Evolutionary conservation across 2,797 vertebrate genomes (phyloP).

Genomic region (Cyprinodon diabolis): DNA sequence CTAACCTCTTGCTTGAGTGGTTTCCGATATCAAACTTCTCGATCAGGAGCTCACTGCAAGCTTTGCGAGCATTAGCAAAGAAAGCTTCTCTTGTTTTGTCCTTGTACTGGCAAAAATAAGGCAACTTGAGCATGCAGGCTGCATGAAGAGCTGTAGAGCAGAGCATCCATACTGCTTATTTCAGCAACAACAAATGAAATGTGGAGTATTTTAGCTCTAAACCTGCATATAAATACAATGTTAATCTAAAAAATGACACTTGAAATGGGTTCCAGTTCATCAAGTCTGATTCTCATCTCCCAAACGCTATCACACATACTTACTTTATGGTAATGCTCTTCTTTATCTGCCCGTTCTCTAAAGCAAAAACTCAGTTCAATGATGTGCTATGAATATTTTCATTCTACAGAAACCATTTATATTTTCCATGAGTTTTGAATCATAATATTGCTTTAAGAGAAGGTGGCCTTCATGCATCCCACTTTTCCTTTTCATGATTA

Average conservation of each 20-base stretch:
- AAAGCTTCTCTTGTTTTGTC: slow-evolving; percentile 15
- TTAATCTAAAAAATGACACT: neutral
- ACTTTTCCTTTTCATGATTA: neutral
- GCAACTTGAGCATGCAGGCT: slow-evolving; percentile 1
- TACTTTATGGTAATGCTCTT: slow-evolving; percentile 40
- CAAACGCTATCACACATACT: slow-evolving; percentile 27
- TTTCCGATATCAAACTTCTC: slow-evolving; percentile 37
- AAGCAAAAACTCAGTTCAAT: slow-evolving; percentile 2
- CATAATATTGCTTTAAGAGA: neutral
- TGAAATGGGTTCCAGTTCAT: slow-evolving; percentile 8
- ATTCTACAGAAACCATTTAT: neutral
- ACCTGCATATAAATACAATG: slow-evolving; percentile 18
- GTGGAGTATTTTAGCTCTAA: slow-evolving; percentile 8
- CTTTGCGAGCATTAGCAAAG: slow-evolving; percentile 14
- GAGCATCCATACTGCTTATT: slow-evolving; percentile 1
- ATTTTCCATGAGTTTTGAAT: slow-evolving; percentile 9
- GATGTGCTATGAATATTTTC: slow-evolving; percentile 10
- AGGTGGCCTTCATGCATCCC: neutral
- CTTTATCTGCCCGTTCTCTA: slow-evolving; percentile 28
- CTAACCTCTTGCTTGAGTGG: slow-evolving; percentile 3
- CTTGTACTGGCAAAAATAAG: neutral
- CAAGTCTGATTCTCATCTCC: slow-evolving; percentile 7
- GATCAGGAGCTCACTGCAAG: slow-evolving; percentile 14
- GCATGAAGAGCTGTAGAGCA: slow-evolving; percentile 9
- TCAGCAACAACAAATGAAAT: slow-evolving; percentile 17